phyloP scores from a whole-genome alignment of 2,888 invertebrate genomes.

The Xanthorhoe spadicearia region DNA sequence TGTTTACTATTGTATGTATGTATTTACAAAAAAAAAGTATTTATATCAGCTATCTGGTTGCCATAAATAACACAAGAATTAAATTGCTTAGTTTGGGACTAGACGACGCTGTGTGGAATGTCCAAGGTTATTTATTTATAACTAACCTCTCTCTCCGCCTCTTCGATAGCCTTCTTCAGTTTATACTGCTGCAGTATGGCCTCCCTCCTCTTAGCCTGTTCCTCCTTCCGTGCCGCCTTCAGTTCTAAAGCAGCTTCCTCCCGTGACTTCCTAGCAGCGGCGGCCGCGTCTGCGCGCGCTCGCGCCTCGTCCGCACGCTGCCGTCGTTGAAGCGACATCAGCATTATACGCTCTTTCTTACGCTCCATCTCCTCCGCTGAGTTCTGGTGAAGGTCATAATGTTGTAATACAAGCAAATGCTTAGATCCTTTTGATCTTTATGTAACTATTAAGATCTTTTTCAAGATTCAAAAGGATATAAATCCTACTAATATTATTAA shows the following conservation, averaged over 20 bases:
- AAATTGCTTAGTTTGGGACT: no score
- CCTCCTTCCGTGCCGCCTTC: conserved; percentile 90
- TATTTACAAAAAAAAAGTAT: no score
- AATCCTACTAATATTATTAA: no score
- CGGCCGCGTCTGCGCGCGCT: conserved; percentile 89
- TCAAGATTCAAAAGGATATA: no score
- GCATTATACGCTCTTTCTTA: conserved; percentile 95
- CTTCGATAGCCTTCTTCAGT: conserved; percentile 96
- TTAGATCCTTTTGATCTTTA: no score
- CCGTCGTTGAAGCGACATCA: conserved; percentile 94
- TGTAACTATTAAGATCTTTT: no score
- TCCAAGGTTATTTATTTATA: background rate
- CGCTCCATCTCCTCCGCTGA: conserved; percentile 95
- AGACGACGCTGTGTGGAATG: no score
- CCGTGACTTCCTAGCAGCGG: conserved; percentile 88
- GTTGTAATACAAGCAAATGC: no score
- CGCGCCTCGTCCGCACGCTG: conserved; percentile 96
- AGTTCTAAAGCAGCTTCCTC: conserved; percentile 91
- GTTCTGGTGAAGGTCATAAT: no score
- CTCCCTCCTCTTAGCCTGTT: conserved; percentile 94
- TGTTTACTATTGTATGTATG: no score
- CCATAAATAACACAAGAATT: background rate
- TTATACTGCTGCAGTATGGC: conserved; percentile 96
- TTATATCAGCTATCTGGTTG: no score
- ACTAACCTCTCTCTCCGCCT: conserved; percentile 92